A percentile compares a stretch with the other conserved stretches of the same genome.
These are phyloP conservation scores for Hemaris fuciformis DNA, from an alignment of 2,888 invertebrate species.

Conservation along the genomic window DNA sequence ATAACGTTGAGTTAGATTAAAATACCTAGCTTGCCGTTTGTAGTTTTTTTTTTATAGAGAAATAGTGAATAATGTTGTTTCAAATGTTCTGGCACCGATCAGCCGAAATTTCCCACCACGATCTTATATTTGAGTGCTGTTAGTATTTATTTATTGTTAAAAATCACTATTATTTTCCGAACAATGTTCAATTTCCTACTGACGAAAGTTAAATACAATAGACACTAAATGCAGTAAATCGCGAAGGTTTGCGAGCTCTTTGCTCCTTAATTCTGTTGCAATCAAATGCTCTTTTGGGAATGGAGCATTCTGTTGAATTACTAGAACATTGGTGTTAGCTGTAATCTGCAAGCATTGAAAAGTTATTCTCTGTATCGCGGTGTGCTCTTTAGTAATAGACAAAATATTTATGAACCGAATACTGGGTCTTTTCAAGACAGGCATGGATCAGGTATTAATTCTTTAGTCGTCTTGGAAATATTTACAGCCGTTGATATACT, in stretches of 20 bases:
- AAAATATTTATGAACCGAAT: background rate
- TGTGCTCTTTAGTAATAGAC: background rate
- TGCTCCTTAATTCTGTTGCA: background rate
- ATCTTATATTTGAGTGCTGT: no score
- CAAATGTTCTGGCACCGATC: no score
- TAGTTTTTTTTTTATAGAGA: no score
- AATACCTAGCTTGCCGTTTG: no score
- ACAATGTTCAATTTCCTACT: no score
- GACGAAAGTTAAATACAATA: background rate
- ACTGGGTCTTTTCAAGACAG: no score
- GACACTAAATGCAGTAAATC: background rate
- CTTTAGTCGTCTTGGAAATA: no score
- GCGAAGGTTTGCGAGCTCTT: background rate
- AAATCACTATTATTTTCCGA: background rate
- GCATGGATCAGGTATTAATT: no score
- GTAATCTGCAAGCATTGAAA: background rate
- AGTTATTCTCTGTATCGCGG: background rate
- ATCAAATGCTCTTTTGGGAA: slow-evolving; percentile 8
- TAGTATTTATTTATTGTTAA: background rate
- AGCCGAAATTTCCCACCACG: no score
- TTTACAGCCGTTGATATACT: no score
- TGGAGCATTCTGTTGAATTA: background rate
- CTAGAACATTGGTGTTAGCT: background rate
- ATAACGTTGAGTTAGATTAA: no score
- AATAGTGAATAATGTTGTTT: no score